Base-by-base conservation (phyloP, 2,888 invertebrate genomes). In the Noctua comes region DNA sequence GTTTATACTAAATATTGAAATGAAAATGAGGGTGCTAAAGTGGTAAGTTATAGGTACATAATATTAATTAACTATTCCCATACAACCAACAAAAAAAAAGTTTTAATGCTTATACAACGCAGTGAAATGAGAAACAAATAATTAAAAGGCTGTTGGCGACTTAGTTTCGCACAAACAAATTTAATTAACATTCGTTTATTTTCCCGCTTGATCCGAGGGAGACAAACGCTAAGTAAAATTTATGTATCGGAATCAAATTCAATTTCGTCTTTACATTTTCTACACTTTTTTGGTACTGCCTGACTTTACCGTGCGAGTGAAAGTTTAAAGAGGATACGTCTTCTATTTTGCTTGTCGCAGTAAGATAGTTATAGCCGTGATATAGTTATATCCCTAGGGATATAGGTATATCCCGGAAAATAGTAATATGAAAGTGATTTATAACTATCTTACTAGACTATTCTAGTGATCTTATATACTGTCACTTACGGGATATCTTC, bases 221-320 rank as follows among this genome's bases (percentile, higher is more conserved):
- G 96, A 96, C 96, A 95, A 96, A 96, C 95, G 94, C 95, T 96
- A 95, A 96, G 96, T 96, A 94, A 96, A 96, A 96, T 96, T 96
- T 96, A 96, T 96, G 96, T 96, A 96, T 96, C 95, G 96, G 96
- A 96, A 96, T 96, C 96, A 96, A 96, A 96, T 96, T 96, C 96
- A 95, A 96, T 96, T 96, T 96, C 94, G 96, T 92, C 94, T 96
- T 96, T 95, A 95, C 94, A 96, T 95, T 96, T 96, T 96, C 95
- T 95, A 94, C 94, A 94, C 94, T 95, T 95, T 94, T 94, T 95
- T 94, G 94, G 92, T 93, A 92, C 92, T 92, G 91, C 91, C 93
- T 93, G 93, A 91, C 90, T 92, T 92, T 90, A 88, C 90, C 91
- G 91, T 92, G 89, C 89, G 84, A 89, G 83, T 90, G 90, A 89